phyloP scores from a whole-genome alignment of 1,140 invertebrate genomes.

The Brachionus paranguensis region DNA sequence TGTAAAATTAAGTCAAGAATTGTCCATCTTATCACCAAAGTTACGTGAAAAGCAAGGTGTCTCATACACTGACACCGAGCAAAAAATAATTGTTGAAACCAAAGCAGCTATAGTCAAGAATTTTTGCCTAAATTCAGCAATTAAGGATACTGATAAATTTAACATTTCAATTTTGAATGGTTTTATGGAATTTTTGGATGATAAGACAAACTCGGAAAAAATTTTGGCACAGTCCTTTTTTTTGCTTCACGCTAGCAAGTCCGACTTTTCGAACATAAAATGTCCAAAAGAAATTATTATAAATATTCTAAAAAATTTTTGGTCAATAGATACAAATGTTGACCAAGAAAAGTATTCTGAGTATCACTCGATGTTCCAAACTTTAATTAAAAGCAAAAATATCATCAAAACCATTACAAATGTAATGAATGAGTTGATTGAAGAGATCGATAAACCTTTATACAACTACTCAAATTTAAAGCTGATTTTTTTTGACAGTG shows the following conservation, averaged over 20 bases:
- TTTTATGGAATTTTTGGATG: neutral
- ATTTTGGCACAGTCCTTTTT: neutral
- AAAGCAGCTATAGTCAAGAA: neutral
- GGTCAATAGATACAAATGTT: neutral
- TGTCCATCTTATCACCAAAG: neutral
- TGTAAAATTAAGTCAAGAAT: neutral
- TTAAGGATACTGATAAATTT: neutral
- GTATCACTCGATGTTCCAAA: neutral
- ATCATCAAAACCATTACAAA: neutral
- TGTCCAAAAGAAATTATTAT: neutral
- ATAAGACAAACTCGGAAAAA: neutral
- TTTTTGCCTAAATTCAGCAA: neutral
- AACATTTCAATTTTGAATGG: neutral
- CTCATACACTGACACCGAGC: neutral
- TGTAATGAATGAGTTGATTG: neutral
- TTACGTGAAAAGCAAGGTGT: neutral
- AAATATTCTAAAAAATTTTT: neutral
- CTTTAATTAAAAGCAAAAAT: neutral
- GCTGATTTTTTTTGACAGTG: neutral
- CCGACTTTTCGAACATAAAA: neutral
- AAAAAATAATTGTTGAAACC: neutral
- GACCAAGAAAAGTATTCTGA: neutral
- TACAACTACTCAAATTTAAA: neutral
- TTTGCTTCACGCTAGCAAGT: constrained; percentile 8
- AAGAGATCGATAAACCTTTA: neutral